Percentiles rank a stretch among this genome's conserved stretches.
Conservation (phyloP, 2,113 vertebrate species). For the Tetraodon nigroviridis region DNA sequence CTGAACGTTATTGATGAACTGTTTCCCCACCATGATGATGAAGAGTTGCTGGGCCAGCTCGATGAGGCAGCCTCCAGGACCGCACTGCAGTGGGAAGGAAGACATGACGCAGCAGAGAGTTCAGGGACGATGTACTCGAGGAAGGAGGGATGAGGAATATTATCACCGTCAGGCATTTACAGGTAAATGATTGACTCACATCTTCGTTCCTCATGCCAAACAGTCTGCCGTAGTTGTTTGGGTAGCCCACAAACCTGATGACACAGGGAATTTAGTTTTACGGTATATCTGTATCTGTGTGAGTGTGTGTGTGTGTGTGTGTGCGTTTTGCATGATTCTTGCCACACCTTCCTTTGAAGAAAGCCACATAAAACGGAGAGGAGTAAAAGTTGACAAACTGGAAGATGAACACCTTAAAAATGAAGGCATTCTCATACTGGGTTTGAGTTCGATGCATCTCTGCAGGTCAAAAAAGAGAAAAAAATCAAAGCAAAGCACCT, state of each 20-base stretch:
- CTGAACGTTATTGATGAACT: slow-evolving; percentile 77
- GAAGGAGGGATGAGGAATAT: not conserved
- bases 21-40: slow-evolving; percentile 81
- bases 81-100: slow-evolving; percentile 61
- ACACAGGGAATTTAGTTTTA: slow-evolving; percentile 7
- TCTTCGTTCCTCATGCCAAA: slow-evolving; percentile 80
- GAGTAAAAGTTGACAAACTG: slow-evolving; percentile 84
- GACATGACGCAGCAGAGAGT: not conserved
- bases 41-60: slow-evolving; percentile 80
- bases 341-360: slow-evolving; percentile 80
- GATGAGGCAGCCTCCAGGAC: slow-evolving; percentile 76
- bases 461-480: slow-evolving; percentile 32
- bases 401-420: slow-evolving; percentile 83
- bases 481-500: not conserved
- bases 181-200: slow-evolving; percentile 56
- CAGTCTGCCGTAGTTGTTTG: slow-evolving; percentile 75
- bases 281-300: not conserved
- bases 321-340: not conserved
- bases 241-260: slow-evolving; percentile 76
- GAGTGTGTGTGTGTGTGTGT: not conserved
- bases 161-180: not conserved
- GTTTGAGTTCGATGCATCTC: slow-evolving; percentile 83
- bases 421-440: slow-evolving; percentile 79
- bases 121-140: not conserved
- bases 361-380: slow-evolving; percentile 79